phyloP scores from a whole-genome alignment of 2,888 invertebrate species.

The Protonemura montana region DNA sequence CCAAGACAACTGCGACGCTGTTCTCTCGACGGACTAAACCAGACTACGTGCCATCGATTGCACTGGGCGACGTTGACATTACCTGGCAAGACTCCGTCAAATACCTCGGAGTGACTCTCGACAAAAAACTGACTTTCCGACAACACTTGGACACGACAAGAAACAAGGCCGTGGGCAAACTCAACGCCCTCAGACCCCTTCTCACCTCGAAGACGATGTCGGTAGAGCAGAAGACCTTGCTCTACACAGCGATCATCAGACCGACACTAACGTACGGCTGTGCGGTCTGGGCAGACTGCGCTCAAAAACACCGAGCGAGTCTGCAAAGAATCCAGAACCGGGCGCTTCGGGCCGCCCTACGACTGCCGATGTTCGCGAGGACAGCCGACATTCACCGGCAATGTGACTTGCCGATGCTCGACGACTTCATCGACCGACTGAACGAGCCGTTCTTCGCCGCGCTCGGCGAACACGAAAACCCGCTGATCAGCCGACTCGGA shows the following conservation, averaged over 20 bases:
- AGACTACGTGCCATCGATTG: neutral
- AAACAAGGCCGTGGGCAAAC: neutral
- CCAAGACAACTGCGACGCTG: slow-evolving; percentile 4
- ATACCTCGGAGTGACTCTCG: neutral
- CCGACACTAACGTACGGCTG: neutral
- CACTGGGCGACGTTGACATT: neutral
- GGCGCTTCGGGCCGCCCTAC: too few species aligned
- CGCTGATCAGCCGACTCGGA: too few species aligned
- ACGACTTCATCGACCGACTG: too few species aligned
- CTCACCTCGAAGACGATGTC: neutral
- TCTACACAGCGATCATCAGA: neutral
- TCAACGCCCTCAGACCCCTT: neutral
- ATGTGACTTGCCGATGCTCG: too few species aligned
- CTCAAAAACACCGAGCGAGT: too few species aligned
- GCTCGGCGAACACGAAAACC: too few species aligned
- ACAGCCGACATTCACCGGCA: too few species aligned
- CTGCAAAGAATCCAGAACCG: too few species aligned
- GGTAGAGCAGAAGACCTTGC: neutral
- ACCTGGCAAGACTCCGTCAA: neutral
- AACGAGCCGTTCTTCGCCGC: too few species aligned
- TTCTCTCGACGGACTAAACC: neutral
- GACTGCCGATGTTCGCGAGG: too few species aligned
- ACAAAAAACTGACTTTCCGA: neutral
- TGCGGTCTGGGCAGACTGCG: too few species aligned
- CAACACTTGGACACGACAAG: neutral